Base-by-base conservation (phyloP, 2,888 invertebrate species). In the Acanthosepion esculentum region DNA sequence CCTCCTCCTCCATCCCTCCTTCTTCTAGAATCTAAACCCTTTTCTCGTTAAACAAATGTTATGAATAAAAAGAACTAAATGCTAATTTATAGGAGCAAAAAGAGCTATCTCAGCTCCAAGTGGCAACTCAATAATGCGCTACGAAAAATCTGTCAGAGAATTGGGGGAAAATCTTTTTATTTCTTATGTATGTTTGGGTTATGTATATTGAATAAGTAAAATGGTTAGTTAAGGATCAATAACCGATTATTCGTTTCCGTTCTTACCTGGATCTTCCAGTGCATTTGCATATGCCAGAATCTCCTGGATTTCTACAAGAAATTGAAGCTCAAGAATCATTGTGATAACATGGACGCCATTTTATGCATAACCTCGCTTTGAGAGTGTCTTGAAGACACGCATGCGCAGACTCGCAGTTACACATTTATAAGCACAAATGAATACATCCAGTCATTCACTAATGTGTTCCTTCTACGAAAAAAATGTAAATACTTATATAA, bases 301-400 rank as follows among this genome's bases (percentile, higher is more conserved):
- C 50, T 92, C 92, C 50, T 92, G 92, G 92, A 92, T 92, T 92
- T 92, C 92, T 92, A 92, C 92, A 92, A 92, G 26, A 92, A 48
- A 92, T 92, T 48, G 92, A 48, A 48, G 50, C 48, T 29, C 50
- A 92, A 29, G 29, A 48, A 23, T 48, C 48, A 92, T 92, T 48
- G 48, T 48, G 29, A 50, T 5, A 26, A 48, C 20, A 48, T 50
- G 50, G 29, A 78, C 33, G 48, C 92, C 92, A 48, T 50, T 92
- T 48, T 92, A 48, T 50, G 10, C 18, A 29, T 92, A 48, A 48
- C 50, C 48, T 92, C 92, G 92, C 26, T 48, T 48, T 50, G 92
- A 92, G 23, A 48, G 10, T 48, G 92, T n/a, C n/a, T 15, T 33
- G 78, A 78, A 78, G n/a, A n/a, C n/a, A 33, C 78, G 78, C 78